Evolutionary conservation across 2,888 invertebrate genomes (phyloP), one percentile per base, ranked within the genome.

Genomic region (Gordius sp.): DNA sequence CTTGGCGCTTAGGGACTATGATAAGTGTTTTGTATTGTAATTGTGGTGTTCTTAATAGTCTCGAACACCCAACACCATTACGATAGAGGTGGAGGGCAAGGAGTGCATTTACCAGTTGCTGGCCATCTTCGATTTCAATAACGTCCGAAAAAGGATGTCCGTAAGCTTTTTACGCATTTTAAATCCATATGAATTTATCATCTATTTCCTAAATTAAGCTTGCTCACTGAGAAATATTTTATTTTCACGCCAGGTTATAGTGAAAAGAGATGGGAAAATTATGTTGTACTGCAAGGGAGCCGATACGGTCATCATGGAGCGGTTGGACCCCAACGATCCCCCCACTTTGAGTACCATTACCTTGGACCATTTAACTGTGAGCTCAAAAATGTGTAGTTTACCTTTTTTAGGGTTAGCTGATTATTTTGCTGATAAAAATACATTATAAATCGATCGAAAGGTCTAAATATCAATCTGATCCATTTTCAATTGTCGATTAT

Each of bases 101-200:
- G 68, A 67, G 58, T 72, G 73, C 67, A 70, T 69, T 1, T 89
- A 91, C 73, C 87, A 97, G 71, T 76, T 97, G 65, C 75, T 97
- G 64, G 85, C 85, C 72, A 97, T 97, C 71, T 77, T 97, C 67
- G 97, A 97, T 75, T 97, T 97, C 74, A 91, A 97, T 75, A 97
- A 97, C 74, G 83, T 87, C 63, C 76, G 97, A 64, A 97, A 97
- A 74, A 75, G 97, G 69, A 97, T 97, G 97, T 93, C 93, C 63
- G 93, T 93, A 66, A 67, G 72, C 66, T 33, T 25, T 47, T n/a
- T 47, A 13, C 39, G 39, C n/a, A 33, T 33, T 33, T 33, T 8
- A n/a, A 33, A 13, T 33, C n/a, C n/a, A 13, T 33, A n/a, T 33
- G n/a, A 33, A 33, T 13, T 33, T 13, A 33, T 13, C 39, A 13